Conservation (phyloP, 2,797 vertebrate species). For the Gallinago stenura region DNA sequence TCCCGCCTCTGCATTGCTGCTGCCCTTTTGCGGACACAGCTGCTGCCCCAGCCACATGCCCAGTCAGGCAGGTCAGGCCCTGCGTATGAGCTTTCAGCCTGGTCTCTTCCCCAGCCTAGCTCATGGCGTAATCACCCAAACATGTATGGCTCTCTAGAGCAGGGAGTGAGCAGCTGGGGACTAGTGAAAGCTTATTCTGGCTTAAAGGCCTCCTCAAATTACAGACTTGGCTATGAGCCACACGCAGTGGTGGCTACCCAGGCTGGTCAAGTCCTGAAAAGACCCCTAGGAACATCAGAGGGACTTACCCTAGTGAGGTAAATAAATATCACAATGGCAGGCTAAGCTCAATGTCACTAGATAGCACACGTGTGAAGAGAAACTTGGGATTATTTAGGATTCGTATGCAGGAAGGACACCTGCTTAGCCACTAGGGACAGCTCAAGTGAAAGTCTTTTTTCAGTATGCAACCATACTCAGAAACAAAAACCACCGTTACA, state of each 20-base stretch:
- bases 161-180: background rate
- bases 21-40: background rate
- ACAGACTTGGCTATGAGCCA: background rate
- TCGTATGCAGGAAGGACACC: background rate
- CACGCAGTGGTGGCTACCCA: fast-evolving
- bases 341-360: background rate
- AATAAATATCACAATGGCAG: background rate
- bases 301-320: background rate
- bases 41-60: background rate
- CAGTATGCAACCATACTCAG: background rate
- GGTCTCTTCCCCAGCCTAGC: background rate
- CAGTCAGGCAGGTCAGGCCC: fast-evolving
- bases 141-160: background rate
- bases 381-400: background rate
- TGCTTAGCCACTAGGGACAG: background rate
- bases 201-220: constrained; percentile 14
- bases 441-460: background rate
- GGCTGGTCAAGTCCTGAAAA: background rate
- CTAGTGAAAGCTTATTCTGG: background rate
- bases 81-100: background rate
- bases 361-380: fast-evolving
- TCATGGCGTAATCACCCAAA: fast-evolving
- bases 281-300: background rate
- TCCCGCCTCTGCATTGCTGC: background rate
- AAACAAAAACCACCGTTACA: background rate